Conservation (phyloP, 2,797 vertebrate species). For the Helicolenus hilgendorfi region DNA sequence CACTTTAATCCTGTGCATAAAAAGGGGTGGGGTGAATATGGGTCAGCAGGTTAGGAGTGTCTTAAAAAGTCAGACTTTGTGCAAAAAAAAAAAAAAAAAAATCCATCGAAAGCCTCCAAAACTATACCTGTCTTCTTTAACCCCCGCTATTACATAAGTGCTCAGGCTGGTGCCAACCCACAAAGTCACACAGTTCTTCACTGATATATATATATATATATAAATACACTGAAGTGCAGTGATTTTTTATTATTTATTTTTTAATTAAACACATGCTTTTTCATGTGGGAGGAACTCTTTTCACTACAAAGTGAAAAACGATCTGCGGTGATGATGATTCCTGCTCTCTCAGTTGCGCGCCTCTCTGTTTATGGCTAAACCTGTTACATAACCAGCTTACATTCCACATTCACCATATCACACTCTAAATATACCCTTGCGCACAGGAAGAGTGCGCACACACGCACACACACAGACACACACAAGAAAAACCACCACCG, state of each 20-base stretch:
- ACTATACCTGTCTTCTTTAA: constrained; percentile 81
- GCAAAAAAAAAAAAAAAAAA: constrained; percentile 68
- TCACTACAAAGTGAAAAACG: constrained; percentile 28
- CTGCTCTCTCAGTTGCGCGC: constrained; percentile 80
- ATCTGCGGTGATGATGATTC: constrained; percentile 68
- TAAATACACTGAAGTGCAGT: constrained; percentile 15
- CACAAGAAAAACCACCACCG: not conserved
- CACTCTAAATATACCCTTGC: constrained; percentile 93
- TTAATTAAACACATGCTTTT: constrained; percentile 14
- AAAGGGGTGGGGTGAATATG: constrained; percentile 86
- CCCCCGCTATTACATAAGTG: constrained; percentile 89
- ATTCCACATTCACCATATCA: constrained; percentile 96
- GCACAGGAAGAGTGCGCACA: constrained; percentile 64
- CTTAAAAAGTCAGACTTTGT: constrained; percentile 87
- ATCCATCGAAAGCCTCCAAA: constrained; percentile 73
- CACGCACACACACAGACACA: constrained; percentile 1
- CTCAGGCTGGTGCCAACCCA: constrained; percentile 79
- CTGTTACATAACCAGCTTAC: constrained; percentile 98
- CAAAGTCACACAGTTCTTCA: constrained; percentile 72
- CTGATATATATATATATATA: not conserved
- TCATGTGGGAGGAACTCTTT: constrained; percentile 1
- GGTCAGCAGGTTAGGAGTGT: constrained; percentile 92
- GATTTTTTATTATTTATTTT: not conserved
- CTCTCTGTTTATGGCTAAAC: constrained; percentile 97
- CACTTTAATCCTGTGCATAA: constrained; percentile 87